phyloP scores from a whole-genome alignment of 1,140 invertebrate species.

The Dolichoris vasculosae region DNA sequence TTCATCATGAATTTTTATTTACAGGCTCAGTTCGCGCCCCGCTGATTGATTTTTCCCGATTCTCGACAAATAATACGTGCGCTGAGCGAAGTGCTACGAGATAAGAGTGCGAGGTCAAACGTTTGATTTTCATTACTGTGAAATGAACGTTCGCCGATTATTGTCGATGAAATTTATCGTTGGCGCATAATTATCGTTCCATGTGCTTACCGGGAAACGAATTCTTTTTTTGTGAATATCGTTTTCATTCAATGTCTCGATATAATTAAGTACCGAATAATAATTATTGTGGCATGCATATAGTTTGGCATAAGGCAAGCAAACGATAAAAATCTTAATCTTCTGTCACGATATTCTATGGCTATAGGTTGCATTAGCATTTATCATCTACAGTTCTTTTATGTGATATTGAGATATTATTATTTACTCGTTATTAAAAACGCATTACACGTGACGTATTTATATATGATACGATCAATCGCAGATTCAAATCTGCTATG shows the following conservation, averaged over 20 bases:
- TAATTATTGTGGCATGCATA: neutral
- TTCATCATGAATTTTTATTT: constrained; percentile 50
- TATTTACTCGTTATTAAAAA: neutral
- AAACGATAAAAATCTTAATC: neutral
- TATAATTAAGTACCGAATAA: neutral
- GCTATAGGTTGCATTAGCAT: neutral
- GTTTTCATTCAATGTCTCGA: neutral
- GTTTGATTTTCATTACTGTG: constrained; percentile 23
- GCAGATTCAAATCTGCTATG: neutral
- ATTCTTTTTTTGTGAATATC: neutral
- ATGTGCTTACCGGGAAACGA: neutral
- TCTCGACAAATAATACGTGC: constrained; percentile 29
- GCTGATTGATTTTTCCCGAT: constrained; percentile 45
- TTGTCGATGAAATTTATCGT: constrained; percentile 5
- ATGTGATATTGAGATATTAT: neutral
- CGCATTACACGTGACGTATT: neutral
- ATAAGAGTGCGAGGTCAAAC: neutral
- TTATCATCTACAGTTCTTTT: neutral
- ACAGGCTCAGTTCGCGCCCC: neutral
- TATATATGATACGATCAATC: neutral
- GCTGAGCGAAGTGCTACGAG: no score
- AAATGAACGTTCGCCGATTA: constrained; percentile 29
- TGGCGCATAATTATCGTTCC: neutral
- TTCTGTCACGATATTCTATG: neutral
- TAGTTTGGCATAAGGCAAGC: neutral